These are phyloP conservation scores for Teleogryllus oceanicus DNA, from an alignment of 2,888 invertebrate genomes.

Conservation along the genomic window DNA sequence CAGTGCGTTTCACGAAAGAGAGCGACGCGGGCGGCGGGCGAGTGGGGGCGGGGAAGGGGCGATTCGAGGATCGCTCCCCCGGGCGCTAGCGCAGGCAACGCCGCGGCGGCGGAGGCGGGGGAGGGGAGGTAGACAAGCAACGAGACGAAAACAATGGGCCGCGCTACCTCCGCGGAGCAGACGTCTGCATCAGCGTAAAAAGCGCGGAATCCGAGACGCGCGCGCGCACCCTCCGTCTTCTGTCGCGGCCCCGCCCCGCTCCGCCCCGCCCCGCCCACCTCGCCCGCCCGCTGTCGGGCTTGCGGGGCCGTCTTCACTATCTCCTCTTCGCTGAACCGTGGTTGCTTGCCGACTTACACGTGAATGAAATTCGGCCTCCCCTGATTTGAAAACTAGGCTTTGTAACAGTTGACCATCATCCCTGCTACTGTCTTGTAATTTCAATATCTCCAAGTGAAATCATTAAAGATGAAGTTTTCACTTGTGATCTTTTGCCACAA, in stretches of 20 bases:
- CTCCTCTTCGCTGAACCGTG: no score
- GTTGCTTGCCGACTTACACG: no score
- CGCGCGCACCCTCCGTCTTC: not conserved
- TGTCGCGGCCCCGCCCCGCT: not conserved
- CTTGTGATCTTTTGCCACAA: no score
- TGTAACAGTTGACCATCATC: no score
- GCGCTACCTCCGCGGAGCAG: not conserved
- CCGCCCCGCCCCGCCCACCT: not conserved
- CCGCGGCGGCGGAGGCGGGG: not conserved
- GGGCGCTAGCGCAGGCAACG: not conserved
- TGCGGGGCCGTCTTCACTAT: no score
- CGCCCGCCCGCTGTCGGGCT: no score
- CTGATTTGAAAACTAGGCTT: no score
- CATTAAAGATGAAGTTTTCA: no score
- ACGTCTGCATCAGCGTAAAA: not conserved
- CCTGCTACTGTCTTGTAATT: no score
- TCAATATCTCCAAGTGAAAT: no score
- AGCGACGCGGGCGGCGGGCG: not conserved
- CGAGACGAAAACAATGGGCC: not conserved
- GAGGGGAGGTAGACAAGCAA: not conserved
- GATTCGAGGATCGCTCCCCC: not conserved
- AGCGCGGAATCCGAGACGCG: not conserved
- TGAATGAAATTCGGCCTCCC: no score
- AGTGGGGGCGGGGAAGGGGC: not conserved
- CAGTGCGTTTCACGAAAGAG: not conserved